Conservation (phyloP, 2,888 invertebrate genomes). For the Caprella mutica region DNA sequence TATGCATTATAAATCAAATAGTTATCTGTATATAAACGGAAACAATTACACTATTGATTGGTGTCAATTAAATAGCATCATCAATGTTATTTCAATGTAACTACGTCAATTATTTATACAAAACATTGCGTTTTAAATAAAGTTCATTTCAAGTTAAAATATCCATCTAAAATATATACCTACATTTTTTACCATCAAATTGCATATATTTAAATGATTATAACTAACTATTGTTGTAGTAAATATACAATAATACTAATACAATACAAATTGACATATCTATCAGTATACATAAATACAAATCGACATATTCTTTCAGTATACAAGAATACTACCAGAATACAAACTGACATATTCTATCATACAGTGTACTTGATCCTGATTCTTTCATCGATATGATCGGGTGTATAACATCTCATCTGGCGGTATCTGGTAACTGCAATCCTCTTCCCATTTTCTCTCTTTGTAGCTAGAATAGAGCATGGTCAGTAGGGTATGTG, state of each 20-base stretch:
- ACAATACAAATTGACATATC: background rate
- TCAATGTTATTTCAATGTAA: background rate
- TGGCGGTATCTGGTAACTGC: no score
- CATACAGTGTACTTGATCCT: no score
- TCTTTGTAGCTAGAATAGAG: no score
- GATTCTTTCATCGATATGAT: no score
- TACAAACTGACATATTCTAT: no score
- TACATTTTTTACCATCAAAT: background rate
- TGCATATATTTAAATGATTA: background rate
- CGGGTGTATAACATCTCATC: no score
- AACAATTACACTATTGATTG: background rate
- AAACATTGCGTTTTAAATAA: background rate
- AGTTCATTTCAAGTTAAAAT: background rate
- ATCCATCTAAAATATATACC: background rate
- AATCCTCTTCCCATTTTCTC: slow-evolving; percentile 8
- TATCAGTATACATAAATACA: background rate
- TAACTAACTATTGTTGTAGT: background rate
- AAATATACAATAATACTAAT: background rate
- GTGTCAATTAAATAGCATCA: background rate
- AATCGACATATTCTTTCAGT: background rate
- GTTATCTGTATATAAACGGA: background rate
- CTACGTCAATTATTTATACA: background rate
- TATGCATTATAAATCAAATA: no score
- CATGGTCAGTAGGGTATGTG: no score
- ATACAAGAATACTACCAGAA: background rate